Evolutionary conservation across 2,888 invertebrate genomes (phyloP), one percentile per base, ranked within the genome.

Genomic region (Bugulina stolonifera): DNA sequence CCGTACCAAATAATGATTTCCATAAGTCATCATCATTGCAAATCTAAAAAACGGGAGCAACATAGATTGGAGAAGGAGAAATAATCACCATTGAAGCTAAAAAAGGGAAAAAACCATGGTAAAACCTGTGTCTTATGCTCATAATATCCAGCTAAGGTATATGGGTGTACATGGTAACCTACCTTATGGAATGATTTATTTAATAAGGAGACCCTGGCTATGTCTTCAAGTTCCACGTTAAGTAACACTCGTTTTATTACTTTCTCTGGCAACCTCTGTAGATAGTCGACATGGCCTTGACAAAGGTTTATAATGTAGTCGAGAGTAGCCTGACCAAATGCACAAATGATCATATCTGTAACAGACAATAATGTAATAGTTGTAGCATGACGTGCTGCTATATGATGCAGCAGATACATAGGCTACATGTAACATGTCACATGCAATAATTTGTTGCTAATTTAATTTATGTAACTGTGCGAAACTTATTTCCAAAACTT

Each of bases 161-260:
- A n/a, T n/a, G n/a, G n/a, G n/a, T n/a, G n/a, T n/a, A n/a, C n/a
- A n/a, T n/a, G n/a, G n/a, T n/a, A 35, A 73, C 76, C 73, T 72
- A 82, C 83, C 77, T 79, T 75, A 77, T 75, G 76, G 74, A 83
- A 82, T 34, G 74, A 73, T 71, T 77, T 79, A 52, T 75, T 78
- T n/a, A 79, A 78, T 72, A 77, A 77, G 32, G 79, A 73, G 22
- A 84, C 75, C 57, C 76, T 75, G 10, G 78, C 72, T n/a, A 83
- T 79, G 73, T 82, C 81, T 72, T 81, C 80, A 35, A 84, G 75
- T n/a, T 80, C 80, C n/a, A 83, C 75, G 54, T 76, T 74, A 5
- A 76, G 72, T 22, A 82, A 75, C 18, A 84, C 79, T 22, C 75
- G 73, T 23, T 79, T 74, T 27, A 82, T 77, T 2, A 79, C 74